These are phyloP conservation scores for Latheticus oryzae DNA, from an alignment of 2,888 invertebrate genomes.

Conservation along the genomic window DNA sequence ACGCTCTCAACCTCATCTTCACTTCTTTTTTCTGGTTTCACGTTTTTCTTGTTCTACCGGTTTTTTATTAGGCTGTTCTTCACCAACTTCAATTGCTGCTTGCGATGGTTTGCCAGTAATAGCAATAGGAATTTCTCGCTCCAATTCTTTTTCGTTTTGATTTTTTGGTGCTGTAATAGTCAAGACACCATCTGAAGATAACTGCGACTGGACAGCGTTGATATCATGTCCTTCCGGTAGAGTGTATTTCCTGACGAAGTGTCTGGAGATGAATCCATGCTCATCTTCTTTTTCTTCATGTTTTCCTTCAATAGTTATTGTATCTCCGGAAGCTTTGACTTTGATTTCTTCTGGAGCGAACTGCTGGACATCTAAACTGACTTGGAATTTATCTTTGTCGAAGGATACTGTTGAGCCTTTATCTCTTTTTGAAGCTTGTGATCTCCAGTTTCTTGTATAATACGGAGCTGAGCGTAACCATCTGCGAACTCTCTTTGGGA, in stretches of 20 bases:
- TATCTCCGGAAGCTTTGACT: constrained; percentile 78
- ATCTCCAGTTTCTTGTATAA: constrained; percentile 15
- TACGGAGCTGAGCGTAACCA: neutral
- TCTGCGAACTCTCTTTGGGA: constrained; percentile 7
- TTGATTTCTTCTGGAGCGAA: constrained; percentile 82
- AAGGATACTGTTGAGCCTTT: constrained; percentile 12
- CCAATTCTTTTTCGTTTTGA: constrained; percentile 57
- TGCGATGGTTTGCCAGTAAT: constrained; percentile 17
- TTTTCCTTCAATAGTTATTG: constrained; percentile 78
- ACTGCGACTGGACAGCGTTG: constrained; percentile 75
- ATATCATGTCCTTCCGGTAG: constrained; percentile 80
- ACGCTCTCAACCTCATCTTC: too few species aligned
- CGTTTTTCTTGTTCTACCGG: constrained; percentile 3
- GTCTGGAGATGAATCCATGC: constrained; percentile 78
- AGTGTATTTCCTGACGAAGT: constrained; percentile 79
- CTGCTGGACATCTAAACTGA: constrained; percentile 62
- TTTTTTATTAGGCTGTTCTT: too few species aligned
- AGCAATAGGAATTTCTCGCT: constrained; percentile 64
- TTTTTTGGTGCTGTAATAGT: constrained; percentile 74
- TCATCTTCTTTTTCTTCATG: constrained; percentile 81
- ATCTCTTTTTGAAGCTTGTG: constrained; percentile 12
- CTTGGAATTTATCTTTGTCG: constrained; percentile 18
- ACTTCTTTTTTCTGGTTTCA: constrained; percentile 2
- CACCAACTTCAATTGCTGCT: constrained; percentile 1
- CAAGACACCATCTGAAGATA: constrained; percentile 81